Base-by-base conservation (phyloP, 2,797 vertebrate genomes). In the Pangasius larnaudii region DNA sequence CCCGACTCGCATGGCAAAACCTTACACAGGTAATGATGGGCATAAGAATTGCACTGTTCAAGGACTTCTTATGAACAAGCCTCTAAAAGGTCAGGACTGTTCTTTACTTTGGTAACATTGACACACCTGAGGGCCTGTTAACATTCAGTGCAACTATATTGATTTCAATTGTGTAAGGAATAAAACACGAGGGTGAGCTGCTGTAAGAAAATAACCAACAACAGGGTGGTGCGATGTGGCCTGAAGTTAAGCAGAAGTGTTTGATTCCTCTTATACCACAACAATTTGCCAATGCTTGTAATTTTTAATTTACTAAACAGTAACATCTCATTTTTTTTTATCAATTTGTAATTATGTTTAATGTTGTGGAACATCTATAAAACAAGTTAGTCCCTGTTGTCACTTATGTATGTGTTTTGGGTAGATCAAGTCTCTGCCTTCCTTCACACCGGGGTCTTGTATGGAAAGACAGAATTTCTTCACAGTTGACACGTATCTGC, bases 401-500 rank as follows among this genome's bases (percentile, higher is more conserved):
- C 3, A 56, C n/a, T 33, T 51, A 46, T 6, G 0, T 77, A 16
- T 71, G 16, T 81, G 16, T 74, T 71, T 69, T 81, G 49, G 7
- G 19, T 33, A 88, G 53, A 74, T 78, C 39, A 53, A 72, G 56
- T 13, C 75, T 33, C 39, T 58, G 7, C 18, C 5, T 59, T 14
- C 9, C 46, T 46, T n/a, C 77, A 77, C 93, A 91, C 36, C 63
- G 88, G 49, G 75, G 11, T 46, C 3, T 0, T 77, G 87, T 53
- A 56, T 36, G 42, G 61, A 84, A 58, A 61, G 36, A 0, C 9
- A 33, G 5, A 3, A 18, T 13, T 69, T 33, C n/a, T 63, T 8
- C 2, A 30, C 33, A 33, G 27, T 11, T 8, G n/a, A 0, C 77
- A 18, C 1, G 1, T 83, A 89, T 27, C 93, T 95, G 84, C 93